phyloP scores from a whole-genome alignment of 2,888 invertebrate genomes.

The Idaea straminata region DNA sequence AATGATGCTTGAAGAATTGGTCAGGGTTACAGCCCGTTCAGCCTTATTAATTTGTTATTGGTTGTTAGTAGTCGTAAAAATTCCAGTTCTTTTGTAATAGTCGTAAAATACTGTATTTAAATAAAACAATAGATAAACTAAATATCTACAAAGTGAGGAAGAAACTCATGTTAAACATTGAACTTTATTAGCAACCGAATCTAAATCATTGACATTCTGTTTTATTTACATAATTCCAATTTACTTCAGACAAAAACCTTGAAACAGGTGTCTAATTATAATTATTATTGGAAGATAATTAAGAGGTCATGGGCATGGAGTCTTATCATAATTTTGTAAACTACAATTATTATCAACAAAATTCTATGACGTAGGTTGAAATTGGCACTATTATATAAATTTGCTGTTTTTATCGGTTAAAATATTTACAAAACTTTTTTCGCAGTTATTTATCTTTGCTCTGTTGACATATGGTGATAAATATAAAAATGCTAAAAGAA shows the following conservation, averaged over 20 bases:
- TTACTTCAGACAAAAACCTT: neutral
- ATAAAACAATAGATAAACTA: neutral
- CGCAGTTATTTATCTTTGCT: neutral
- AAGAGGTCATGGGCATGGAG: neutral
- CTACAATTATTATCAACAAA: neutral
- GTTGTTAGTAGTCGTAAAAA: neutral
- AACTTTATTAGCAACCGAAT: neutral
- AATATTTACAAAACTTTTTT: neutral
- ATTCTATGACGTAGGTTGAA: neutral
- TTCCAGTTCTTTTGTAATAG: neutral
- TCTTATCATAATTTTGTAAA: neutral
- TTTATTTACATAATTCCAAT: neutral
- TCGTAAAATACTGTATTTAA: neutral
- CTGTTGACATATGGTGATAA: neutral
- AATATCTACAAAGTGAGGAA: neutral
- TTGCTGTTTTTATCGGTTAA: neutral
- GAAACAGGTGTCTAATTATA: neutral
- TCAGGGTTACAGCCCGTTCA: conserved; percentile 15
- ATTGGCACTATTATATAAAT: neutral
- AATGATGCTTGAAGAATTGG: conserved; percentile 26
- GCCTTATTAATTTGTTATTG: neutral
- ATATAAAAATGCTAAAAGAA: neutral
- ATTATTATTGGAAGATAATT: neutral
- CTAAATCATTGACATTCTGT: neutral
- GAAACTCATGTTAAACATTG: neutral